Percentiles rank a stretch among this genome's conserved stretches.
Evolutionary conservation across 2,113 vertebrate genomes (phyloP).

Genomic region (Albula glossodonta): DNA sequence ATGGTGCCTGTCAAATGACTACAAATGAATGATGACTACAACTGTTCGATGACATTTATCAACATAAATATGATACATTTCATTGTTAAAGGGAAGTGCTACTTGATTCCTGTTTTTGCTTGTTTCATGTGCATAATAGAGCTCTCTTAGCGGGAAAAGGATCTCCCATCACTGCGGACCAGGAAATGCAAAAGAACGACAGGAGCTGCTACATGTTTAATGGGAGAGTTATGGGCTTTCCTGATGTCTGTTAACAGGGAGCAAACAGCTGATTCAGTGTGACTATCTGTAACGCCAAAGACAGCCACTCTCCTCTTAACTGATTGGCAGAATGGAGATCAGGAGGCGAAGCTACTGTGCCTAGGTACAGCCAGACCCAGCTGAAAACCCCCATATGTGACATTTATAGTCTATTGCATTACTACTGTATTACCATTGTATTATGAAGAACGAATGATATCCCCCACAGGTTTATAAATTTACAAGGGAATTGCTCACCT

Average conservation of each 20-base stretch:
- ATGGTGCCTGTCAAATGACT: neutral
- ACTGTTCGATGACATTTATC: neutral
- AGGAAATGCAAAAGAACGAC: too few relatives aligned
- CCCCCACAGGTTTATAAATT: neutral
- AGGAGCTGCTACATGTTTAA: neutral
- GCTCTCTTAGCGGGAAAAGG: neutral
- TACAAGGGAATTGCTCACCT: neutral
- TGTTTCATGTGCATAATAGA: neutral
- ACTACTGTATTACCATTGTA: neutral
- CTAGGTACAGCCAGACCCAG: neutral
- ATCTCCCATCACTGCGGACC: neutral
- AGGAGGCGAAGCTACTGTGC: neutral
- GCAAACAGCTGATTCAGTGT: neutral
- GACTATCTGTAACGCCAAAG: neutral
- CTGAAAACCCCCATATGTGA: neutral
- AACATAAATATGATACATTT: neutral
- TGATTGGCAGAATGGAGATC: neutral
- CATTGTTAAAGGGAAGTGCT: neutral
- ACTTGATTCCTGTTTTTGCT: neutral
- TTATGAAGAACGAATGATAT: neutral
- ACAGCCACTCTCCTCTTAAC: neutral
- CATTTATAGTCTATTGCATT: neutral
- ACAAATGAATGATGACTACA: neutral
- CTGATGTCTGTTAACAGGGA: neutral
- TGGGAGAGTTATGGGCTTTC: slow-evolving; percentile 20